A percentile compares a stretch with the other conserved stretches of the same genome.
Evolutionary conservation across 2,797 vertebrate species (phyloP).

Genomic region (Yasuhikotakia modesta): DNA sequence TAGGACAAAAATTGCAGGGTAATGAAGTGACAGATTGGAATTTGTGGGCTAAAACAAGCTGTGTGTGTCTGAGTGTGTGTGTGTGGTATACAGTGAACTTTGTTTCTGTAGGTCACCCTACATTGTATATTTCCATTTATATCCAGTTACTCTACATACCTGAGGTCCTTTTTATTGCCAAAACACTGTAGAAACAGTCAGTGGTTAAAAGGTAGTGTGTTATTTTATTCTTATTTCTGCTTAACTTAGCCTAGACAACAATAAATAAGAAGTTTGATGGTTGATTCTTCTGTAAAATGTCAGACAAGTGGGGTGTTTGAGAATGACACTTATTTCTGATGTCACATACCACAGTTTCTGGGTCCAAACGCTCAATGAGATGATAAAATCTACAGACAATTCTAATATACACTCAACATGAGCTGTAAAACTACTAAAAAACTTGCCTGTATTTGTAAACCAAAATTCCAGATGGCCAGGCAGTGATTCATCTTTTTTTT

Average conservation of each 20-base stretch:
- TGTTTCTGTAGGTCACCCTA: neutral
- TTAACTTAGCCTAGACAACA: neutral
- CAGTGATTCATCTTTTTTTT: too few species aligned
- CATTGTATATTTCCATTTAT: slow-evolving; percentile 12
- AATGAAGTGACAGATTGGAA: slow-evolving; percentile 65
- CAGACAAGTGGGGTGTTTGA: too few species aligned
- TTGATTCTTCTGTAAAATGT: neutral
- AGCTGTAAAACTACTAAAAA: too few species aligned
- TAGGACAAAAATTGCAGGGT: slow-evolving; percentile 59
- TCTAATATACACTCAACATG: too few species aligned
- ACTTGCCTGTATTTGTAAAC: too few species aligned
- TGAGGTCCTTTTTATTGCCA: slow-evolving; percentile 16
- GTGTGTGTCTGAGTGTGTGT: slow-evolving; percentile 29
- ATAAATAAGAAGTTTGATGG: neutral
- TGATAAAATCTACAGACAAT: too few species aligned
- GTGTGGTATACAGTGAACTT: slow-evolving; percentile 31
- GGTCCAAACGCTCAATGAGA: too few species aligned
- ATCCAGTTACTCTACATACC: neutral
- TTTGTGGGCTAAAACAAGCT: slow-evolving; percentile 69
- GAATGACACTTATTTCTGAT: too few species aligned
- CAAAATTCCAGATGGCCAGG: too few species aligned
- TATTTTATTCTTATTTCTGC: neutral
- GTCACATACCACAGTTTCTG: too few species aligned
- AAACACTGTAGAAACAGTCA: slow-evolving; percentile 13
- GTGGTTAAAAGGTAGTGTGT: neutral